Percentiles rank a stretch among this genome's conserved stretches.
These are phyloP conservation scores for Quadroppia sp. DNA, from an alignment of 2,888 invertebrate species.

Conservation along the genomic window DNA sequence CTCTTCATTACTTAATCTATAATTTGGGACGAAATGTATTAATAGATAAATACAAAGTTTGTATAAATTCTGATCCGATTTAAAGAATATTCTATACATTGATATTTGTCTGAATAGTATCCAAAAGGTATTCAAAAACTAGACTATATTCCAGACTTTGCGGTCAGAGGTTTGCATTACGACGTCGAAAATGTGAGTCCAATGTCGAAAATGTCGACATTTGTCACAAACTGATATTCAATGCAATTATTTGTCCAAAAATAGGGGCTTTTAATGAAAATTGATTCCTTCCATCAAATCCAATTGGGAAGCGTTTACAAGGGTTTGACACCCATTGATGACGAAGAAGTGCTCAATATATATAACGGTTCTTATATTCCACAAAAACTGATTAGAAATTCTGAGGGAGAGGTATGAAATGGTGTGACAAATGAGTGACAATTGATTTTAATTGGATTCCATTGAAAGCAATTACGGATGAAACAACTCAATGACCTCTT, in stretches of 20 bases:
- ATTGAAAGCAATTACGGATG: constrained; percentile 61
- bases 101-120: constrained; percentile 63
- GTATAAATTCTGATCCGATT: not conserved
- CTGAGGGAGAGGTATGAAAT: constrained; percentile 51
- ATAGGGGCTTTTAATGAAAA: constrained; percentile 76
- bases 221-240: constrained; percentile 10
- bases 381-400: constrained; percentile 53
- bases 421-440: not conserved
- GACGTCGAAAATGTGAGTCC: constrained; percentile 75
- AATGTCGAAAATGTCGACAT: not conserved
- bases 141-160: constrained; percentile 86
- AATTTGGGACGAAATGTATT: constrained; percentile 81
- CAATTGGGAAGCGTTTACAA: constrained; percentile 87
- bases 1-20: constrained; percentile 81
- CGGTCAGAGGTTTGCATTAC: constrained; percentile 94
- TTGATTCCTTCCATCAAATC: constrained; percentile 94
- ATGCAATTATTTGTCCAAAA: too few species aligned
- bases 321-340: constrained; percentile 73
- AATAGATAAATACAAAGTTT: constrained; percentile 79
- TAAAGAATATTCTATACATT: constrained; percentile 2
- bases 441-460: constrained; percentile 11
- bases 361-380: constrained; percentile 62
- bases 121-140: constrained; percentile 72
- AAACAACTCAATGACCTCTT: constrained; percentile 93
- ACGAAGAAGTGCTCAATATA: constrained; percentile 74